Evolutionary conservation across 2,113 vertebrate species (phyloP), one percentile per base, ranked within the genome.

Genomic region (Indicator maculatus): DNA sequence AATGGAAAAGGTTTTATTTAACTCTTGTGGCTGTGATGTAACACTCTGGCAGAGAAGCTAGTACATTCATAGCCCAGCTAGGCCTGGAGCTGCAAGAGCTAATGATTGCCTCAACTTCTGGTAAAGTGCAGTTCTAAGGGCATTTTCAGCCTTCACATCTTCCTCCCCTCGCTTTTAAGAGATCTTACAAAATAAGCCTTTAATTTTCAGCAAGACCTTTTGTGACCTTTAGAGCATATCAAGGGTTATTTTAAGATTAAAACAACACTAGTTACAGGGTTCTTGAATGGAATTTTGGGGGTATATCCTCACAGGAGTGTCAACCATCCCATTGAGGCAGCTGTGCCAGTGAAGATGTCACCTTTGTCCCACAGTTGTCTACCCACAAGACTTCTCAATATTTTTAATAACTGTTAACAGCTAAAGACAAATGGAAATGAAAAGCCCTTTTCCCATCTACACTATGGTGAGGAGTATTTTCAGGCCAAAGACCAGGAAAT

Each of bases 1-100:
- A 45, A 91, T 50, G 92, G 90, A 92, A 95, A 91, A 55, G 86
- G 63, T 60, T 95, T 87, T 67, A 38, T 83, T 90, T 86, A 78
- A 91, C 79, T 90, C 33, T 33, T 17, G 47, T 67, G 78, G 78
- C 79, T 5, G 5, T 69, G 92, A 63, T 74, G 90, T 65, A 65
- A 86, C 55, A 20, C 47, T 21, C 78, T 91, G 91, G 75, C 89
- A 87, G 83, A 66, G 58, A 61, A 58, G 11, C 14, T 4, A 2
- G 12, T 30, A 9, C 60, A 72, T 52, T 50, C 84, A 88, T 50
- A 56, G 38, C 80, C 88, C 19, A 20, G 69, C 55, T 63, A 67
- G 59, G 55, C 70, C 72, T 6, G 52, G 79, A 89, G 82, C 72
- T 89, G 71, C 13, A 15, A 61, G 52, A 83, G 88, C 60, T 73